Evolutionary conservation across 2,113 vertebrate species (phyloP).

Genomic region (Platichthys stellatus): DNA sequence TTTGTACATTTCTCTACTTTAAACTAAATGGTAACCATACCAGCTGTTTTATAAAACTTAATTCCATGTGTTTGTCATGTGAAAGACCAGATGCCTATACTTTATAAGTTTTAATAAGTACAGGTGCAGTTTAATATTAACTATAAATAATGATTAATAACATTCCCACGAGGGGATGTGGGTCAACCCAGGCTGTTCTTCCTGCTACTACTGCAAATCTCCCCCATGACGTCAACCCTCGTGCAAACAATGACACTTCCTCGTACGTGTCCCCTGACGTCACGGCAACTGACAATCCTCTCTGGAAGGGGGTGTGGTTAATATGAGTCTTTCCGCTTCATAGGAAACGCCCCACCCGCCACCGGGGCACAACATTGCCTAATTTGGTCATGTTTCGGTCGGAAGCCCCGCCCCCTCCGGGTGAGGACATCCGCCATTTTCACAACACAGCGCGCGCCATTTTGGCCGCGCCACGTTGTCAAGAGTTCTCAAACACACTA

Average conservation of each 20-base stretch:
- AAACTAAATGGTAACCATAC: too few species aligned
- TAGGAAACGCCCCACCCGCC: slow-evolving; percentile 44
- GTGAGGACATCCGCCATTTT: slow-evolving; percentile 79
- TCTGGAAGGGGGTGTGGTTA: neutral
- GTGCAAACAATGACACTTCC: neutral
- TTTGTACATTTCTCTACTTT: too few species aligned
- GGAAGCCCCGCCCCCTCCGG: slow-evolving; percentile 67
- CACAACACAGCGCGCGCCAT: slow-evolving; percentile 80
- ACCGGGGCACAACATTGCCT: slow-evolving; percentile 65
- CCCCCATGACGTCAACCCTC: neutral
- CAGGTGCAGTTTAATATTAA: too few species aligned
- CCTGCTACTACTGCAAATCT: too few species aligned
- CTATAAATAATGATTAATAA: too few species aligned
- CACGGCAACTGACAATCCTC: neutral
- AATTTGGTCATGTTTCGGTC: slow-evolving; percentile 76
- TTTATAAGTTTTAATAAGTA: too few species aligned
- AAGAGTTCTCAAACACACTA: neutral
- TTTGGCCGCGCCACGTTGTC: slow-evolving; percentile 84
- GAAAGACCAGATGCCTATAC: too few species aligned
- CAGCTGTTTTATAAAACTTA: too few species aligned
- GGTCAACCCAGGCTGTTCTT: too few species aligned
- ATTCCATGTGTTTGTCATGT: too few species aligned
- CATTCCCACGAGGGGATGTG: too few species aligned
- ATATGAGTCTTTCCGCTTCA: slow-evolving; percentile 23
- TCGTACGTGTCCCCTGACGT: neutral